These are phyloP conservation scores for Psittacula derbiana DNA, from an alignment of 2,797 vertebrate species.

Conservation along the genomic window DNA sequence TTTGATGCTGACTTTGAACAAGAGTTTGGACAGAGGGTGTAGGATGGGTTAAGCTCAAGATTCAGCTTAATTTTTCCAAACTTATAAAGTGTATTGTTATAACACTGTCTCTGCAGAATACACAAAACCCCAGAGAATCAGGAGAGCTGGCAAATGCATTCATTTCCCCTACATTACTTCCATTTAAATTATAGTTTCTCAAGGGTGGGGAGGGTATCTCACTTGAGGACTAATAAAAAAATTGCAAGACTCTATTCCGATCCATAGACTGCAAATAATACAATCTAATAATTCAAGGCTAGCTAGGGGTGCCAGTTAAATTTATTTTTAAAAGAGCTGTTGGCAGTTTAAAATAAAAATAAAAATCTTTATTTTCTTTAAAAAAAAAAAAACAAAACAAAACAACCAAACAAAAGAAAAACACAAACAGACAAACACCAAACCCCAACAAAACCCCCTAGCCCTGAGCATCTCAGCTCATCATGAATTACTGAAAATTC, in stretches of 20 bases:
- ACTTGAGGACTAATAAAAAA: conserved; percentile 20
- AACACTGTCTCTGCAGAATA: background rate
- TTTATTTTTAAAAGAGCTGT: background rate
- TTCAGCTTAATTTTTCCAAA: background rate
- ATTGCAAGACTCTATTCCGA: background rate
- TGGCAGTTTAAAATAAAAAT: conserved; percentile 1
- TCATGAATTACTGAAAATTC: background rate
- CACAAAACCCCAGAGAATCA: background rate
- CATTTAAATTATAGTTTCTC: conserved; percentile 34
- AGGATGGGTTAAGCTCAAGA: background rate
- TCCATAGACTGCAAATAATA: conserved; percentile 32
- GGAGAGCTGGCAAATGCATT: background rate
- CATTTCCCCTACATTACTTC: background rate
- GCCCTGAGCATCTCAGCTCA: background rate
- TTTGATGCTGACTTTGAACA: background rate
- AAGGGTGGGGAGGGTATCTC: background rate
- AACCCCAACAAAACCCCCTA: background rate
- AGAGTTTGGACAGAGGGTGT: background rate
- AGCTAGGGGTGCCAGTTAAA: background rate
- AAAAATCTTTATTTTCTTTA: background rate
- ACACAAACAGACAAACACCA: background rate
- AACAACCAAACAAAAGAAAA: background rate
- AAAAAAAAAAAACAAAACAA: background rate
- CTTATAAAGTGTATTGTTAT: background rate
- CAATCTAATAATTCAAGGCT: background rate